These are phyloP conservation scores for Neopelma chrysocephalum DNA, from an alignment of 2,797 vertebrate genomes.

Conservation along the genomic window DNA sequence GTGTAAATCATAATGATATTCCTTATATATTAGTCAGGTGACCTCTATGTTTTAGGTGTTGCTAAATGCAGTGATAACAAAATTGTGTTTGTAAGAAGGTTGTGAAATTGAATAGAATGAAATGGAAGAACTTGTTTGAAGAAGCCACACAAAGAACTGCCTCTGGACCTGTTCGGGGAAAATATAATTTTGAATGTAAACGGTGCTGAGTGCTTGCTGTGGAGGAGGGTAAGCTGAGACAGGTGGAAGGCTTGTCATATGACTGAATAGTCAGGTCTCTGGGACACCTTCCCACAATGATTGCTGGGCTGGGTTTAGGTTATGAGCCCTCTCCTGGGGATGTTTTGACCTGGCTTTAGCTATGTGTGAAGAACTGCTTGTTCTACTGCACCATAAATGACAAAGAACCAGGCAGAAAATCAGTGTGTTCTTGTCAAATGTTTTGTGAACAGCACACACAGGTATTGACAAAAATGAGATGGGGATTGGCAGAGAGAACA, in stretches of 20 bases:
- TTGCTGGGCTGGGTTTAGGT: background rate
- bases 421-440: background rate
- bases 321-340: background rate
- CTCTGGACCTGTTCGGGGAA: background rate
- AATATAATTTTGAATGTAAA: background rate
- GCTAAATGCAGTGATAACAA: background rate
- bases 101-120: background rate
- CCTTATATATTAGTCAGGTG: background rate
- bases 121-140: background rate
- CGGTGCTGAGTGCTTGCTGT: background rate
- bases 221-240: background rate
- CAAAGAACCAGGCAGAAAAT: background rate
- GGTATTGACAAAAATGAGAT: background rate
- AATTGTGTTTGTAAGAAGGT: background rate
- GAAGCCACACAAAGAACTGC: background rate
- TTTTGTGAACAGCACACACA: background rate
- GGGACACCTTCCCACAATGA: background rate
- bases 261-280: background rate
- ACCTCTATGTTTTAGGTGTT: background rate
- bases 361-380: background rate
- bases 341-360: background rate
- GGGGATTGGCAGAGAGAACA: background rate
- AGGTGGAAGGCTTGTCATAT: background rate
- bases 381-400: background rate
- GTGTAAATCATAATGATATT: background rate